Evolutionary conservation across 1,140 invertebrate species (phyloP).

Genomic region (Neomicropteryx cornuta): DNA sequence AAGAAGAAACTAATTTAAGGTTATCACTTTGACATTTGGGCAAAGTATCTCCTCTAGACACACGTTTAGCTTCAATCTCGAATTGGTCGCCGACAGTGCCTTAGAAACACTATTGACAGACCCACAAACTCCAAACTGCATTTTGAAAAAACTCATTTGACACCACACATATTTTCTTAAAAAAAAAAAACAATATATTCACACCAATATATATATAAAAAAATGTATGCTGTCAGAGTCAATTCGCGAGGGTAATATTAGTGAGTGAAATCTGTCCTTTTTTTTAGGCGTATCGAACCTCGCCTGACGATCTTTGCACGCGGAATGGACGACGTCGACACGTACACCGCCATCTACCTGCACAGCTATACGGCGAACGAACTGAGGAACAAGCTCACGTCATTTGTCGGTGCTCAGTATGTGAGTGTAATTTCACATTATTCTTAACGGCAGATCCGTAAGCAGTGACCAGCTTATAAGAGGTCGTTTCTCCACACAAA

Average conservation of each 20-base stretch:
- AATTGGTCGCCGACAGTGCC: no score
- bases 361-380: constrained; percentile 52
- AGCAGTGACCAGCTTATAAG: neutral
- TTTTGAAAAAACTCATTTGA: neutral
- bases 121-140: neutral
- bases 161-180: constrained; percentile 1
- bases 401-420: constrained; percentile 44
- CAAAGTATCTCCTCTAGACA: no score
- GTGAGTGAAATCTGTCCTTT: constrained; percentile 8
- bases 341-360: constrained; percentile 75
- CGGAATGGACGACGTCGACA: constrained; percentile 32
- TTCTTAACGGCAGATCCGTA: neutral
- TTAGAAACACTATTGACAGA: neutral
- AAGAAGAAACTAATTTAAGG: no score
- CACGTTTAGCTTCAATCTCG: no score
- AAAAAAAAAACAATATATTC: constrained; percentile 4
- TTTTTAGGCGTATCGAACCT: constrained; percentile 55
- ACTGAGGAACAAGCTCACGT: constrained; percentile 53
- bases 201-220: constrained; percentile 1
- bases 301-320: constrained; percentile 69
- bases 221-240: neutral
- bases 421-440: constrained; percentile 34
- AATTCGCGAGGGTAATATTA: neutral
- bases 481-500: neutral
- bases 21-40: no score